Evolutionary conservation across 2,888 invertebrate genomes (phyloP), one percentile per base, ranked within the genome.

Genomic region (Drosophila recens): DNA sequence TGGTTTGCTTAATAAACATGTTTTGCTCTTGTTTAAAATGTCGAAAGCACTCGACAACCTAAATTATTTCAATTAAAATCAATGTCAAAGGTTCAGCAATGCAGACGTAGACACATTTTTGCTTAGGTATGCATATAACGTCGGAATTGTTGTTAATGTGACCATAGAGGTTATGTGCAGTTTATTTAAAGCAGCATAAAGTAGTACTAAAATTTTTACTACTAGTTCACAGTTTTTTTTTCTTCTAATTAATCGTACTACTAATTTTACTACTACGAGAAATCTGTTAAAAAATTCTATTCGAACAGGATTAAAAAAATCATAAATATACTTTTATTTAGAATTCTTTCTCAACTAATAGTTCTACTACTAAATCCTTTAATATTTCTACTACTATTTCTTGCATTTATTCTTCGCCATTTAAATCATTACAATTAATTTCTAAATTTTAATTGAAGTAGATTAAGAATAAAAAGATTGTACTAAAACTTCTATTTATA

Each of bases 61-160:
- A 33, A 38, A 57, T 64, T n/a, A 58, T 64, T 58, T 36, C 42
- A 59, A 65, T 65, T 65, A 59, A 51, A 59, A 43, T 49, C 64
- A 64, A 64, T 64, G 58, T 64, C 64, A 49, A 34, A 27, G 42
- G 23, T 36, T 33, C 34, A 15, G 9, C 15, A 48, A 13, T 27
- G 27, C 36, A 40, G 2, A 33, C 5, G 23, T 20, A 8, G 15
- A 11, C 13, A 2, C 2, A 43, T 34, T 15, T 33, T 11, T 4
- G 10, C 6, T 10, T 51, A 4, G 23, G 9, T 20, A 10, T 36
- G 4, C 2, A 36, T 36, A 36, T 51, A 20, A 4, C n/a, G 13
- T 15, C 1, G 10, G 17, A 17, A 36, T 34, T 15, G 10, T 2
- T 10, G 5, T 33, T 33, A 33, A 49, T 33, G 49, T 49, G 49